These are phyloP conservation scores for Trematocara marginatum DNA, from an alignment of 2,113 vertebrate species.

Conservation along the genomic window DNA sequence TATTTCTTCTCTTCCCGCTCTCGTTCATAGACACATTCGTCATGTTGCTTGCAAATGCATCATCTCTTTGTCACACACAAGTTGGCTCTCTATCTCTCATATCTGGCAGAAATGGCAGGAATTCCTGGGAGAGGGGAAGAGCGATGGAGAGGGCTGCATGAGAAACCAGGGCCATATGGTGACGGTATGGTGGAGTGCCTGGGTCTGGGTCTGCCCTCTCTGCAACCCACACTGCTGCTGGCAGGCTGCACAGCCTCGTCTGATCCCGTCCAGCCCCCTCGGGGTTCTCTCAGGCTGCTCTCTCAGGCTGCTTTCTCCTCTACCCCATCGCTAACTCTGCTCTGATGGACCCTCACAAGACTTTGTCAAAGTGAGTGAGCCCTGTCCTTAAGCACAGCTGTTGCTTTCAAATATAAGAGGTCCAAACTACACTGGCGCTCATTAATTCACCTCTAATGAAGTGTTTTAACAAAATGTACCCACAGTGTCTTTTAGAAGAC, in stretches of 20 bases:
- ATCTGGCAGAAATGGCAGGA: background rate
- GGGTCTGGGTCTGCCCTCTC: conserved; percentile 43
- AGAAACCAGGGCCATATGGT: conserved; percentile 53
- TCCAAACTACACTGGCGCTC: background rate
- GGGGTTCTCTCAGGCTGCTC: conserved; percentile 18
- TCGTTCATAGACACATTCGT: background rate
- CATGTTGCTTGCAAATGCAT: background rate
- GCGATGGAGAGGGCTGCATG: background rate
- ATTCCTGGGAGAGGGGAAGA: background rate
- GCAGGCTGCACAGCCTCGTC: conserved; percentile 12
- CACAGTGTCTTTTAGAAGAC: background rate
- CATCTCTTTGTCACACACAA: background rate
- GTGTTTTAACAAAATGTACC: background rate
- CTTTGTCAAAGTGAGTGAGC: background rate
- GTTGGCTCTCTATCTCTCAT: background rate
- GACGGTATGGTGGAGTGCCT: conserved; percentile 37
- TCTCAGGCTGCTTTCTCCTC: background rate
- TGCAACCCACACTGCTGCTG: conserved; percentile 43
- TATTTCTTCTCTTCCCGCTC: background rate
- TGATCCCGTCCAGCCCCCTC: conserved; percentile 38
- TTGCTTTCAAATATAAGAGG: background rate
- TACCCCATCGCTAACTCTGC: background rate
- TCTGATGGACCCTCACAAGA: background rate
- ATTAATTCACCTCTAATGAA: background rate
- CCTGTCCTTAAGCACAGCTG: background rate